Conservation (phyloP, 2,888 invertebrate species). For the Didymodactylos carnosus region DNA sequence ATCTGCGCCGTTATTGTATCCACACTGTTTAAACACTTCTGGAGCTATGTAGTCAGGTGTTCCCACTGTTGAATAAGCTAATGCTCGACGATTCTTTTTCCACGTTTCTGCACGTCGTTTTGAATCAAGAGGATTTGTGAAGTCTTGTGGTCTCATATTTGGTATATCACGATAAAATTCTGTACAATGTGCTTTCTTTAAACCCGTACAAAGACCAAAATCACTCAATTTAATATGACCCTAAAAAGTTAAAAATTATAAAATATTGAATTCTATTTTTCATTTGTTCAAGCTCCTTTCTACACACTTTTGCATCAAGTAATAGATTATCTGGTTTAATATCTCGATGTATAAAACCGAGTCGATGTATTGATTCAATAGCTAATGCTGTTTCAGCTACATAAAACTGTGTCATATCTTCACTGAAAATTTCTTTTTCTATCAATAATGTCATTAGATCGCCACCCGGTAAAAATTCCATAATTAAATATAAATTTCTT, state of each 20-base stretch:
- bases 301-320: constrained; percentile 59
- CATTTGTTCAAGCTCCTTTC: background rate
- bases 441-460: constrained; percentile 99
- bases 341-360: constrained; percentile 88
- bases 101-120: constrained; percentile 94
- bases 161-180: constrained; percentile 91
- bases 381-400: constrained; percentile 93
- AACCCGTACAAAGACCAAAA: constrained; percentile 92
- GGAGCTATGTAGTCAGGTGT: constrained; percentile 99
- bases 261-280: too few species aligned
- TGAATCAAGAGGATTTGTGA: constrained; percentile 72
- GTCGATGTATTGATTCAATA: constrained; percentile 94
- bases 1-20: constrained; percentile 82
- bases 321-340: constrained; percentile 96
- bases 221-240: constrained; percentile 95
- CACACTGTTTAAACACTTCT: constrained; percentile 79
- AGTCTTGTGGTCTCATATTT: constrained; percentile 5
- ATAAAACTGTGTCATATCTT: constrained; percentile 97
- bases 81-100: constrained; percentile 77
- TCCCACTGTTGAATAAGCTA: constrained; percentile 48
- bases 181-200: constrained; percentile 93
- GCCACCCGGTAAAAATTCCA: constrained; percentile 98
- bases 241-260: constrained; percentile 27
- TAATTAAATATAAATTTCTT: constrained; percentile 90
- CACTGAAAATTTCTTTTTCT: constrained; percentile 95